These are phyloP conservation scores for Enteromius treurensis DNA, from an alignment of 2,797 vertebrate genomes.

Conservation along the genomic window DNA sequence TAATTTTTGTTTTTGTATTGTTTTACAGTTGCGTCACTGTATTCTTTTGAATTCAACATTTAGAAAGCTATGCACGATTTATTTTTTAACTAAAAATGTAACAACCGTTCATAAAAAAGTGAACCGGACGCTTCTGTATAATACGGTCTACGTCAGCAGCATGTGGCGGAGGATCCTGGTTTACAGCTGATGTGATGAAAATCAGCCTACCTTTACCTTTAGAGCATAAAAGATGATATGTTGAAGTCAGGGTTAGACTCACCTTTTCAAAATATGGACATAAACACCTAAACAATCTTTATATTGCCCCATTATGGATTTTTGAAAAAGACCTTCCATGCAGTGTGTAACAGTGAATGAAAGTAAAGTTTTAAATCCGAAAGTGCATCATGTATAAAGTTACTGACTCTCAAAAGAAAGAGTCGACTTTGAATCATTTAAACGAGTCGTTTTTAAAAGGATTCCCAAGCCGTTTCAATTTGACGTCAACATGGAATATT, in stretches of 20 bases:
- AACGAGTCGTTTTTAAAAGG: too few species aligned
- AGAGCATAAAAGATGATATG: neutral
- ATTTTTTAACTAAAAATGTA: neutral
- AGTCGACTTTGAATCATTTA: too few species aligned
- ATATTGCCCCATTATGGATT: too few species aligned
- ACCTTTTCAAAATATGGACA: too few species aligned
- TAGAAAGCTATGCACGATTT: neutral
- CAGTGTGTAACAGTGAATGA: too few species aligned
- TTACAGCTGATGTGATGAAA: neutral
- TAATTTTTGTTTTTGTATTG: neutral
- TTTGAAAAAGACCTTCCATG: too few species aligned
- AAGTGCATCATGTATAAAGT: too few species aligned
- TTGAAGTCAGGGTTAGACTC: neutral
- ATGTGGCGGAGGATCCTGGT: neutral
- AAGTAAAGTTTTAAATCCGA: too few species aligned
- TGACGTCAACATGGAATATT: too few species aligned
- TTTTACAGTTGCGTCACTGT: neutral
- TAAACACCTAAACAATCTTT: neutral
- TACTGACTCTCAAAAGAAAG: too few species aligned
- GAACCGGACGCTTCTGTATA: slow-evolving; percentile 29
- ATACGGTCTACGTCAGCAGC: neutral
- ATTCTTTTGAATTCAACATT: neutral
- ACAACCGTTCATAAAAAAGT: slow-evolving; percentile 15
- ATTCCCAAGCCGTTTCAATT: too few species aligned
- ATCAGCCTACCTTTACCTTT: neutral